A percentile compares a stretch with the other conserved stretches of the same genome.
Evolutionary conservation across 2,797 vertebrate genomes (phyloP).

Genomic region (Bradypus variegatus): DNA sequence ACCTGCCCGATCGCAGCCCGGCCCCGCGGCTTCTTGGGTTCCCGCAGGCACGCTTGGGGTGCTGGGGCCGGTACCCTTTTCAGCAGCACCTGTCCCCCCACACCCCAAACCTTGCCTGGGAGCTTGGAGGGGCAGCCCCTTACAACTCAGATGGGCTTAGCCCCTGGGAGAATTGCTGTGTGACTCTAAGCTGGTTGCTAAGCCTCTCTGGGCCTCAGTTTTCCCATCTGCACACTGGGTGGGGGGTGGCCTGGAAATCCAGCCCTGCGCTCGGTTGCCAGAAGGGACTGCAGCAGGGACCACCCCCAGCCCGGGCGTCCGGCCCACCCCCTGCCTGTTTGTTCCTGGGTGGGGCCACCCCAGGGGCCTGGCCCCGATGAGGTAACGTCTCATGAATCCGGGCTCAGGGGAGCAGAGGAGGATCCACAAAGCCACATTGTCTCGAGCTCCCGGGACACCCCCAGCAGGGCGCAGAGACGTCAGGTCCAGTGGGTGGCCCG

Average conservation of each 20-base stretch:
- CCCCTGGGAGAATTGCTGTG: background rate
- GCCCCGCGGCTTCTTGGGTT: background rate
- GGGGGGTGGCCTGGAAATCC: background rate
- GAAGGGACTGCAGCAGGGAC: background rate
- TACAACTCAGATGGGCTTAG: background rate
- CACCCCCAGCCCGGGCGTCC: background rate
- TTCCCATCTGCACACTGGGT: background rate
- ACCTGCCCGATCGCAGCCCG: slow-evolving; percentile 7
- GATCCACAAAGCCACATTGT: slow-evolving; percentile 55
- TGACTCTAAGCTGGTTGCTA: background rate
- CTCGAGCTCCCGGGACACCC: background rate
- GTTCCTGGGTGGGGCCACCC: slow-evolving; percentile 38
- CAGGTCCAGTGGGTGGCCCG: background rate
- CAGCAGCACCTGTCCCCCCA: background rate
- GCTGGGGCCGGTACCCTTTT: background rate
- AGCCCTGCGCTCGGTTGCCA: background rate
- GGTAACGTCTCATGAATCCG: slow-evolving; percentile 54
- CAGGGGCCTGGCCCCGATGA: slow-evolving; percentile 48
- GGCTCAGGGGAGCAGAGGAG: background rate
- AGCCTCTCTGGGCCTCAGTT: background rate
- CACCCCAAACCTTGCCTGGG: background rate
- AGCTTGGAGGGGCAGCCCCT: background rate
- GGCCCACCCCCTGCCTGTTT: background rate
- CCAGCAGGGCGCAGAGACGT: background rate
- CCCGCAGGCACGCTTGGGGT: background rate